phyloP scores from a whole-genome alignment of 2,113 vertebrate species.

The Gambusia holbrooki region DNA sequence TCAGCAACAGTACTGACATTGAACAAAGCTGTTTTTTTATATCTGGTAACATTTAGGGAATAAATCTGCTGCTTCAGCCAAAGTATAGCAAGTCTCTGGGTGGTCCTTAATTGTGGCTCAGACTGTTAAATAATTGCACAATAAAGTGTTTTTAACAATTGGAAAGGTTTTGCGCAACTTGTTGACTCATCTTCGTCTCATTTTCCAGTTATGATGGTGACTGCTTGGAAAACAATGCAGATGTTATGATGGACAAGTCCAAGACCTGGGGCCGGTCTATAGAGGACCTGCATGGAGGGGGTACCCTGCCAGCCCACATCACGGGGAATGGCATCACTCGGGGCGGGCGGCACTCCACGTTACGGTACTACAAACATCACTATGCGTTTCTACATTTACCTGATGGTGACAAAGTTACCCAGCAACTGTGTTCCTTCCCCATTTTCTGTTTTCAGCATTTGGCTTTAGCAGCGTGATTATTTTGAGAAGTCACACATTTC shows the following conservation, averaged over 20 bases:
- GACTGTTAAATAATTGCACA: no score
- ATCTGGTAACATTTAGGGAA: background rate
- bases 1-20: background rate
- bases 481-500: slow-evolving; percentile 63
- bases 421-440: background rate
- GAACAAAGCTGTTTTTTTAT: background rate
- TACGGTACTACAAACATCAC: slow-evolving; percentile 82
- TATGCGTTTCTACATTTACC: background rate
- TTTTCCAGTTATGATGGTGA: slow-evolving; percentile 92
- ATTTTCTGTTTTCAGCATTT: background rate
- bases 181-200: background rate
- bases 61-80: background rate
- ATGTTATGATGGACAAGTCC: slow-evolving; percentile 88
- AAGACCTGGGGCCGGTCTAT: slow-evolving; percentile 96
- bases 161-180: background rate
- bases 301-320: slow-evolving; percentile 85
- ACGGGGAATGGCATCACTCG: slow-evolving; percentile 87
- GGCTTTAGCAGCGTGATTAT: slow-evolving; percentile 17
- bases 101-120: background rate
- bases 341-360: slow-evolving; percentile 86
- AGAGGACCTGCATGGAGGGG: slow-evolving; percentile 92
- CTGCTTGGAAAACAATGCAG: slow-evolving; percentile 87
- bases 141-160: no score
- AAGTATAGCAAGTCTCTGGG: background rate
- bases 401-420: background rate